Conservation (phyloP, 2,113 vertebrate genomes). For the Eulemur rufifrons region DNA sequence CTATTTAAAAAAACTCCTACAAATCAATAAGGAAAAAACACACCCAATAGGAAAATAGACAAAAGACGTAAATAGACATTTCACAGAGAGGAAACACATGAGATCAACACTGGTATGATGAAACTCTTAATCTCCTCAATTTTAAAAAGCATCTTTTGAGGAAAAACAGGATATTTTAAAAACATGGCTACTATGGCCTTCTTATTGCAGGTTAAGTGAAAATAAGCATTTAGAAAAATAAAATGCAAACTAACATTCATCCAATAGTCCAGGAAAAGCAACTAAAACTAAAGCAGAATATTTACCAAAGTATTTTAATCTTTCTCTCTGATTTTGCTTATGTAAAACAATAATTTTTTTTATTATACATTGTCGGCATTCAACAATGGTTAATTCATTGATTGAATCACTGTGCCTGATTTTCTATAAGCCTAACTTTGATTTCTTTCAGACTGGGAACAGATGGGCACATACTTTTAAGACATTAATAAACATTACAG, state of each 20-base stretch:
- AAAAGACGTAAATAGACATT: neutral
- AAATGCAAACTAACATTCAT: neutral
- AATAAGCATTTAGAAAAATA: neutral
- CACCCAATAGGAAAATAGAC: neutral
- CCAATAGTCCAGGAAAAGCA: neutral
- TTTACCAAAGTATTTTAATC: neutral
- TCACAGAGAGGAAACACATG: neutral
- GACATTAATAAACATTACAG: constrained; percentile 58
- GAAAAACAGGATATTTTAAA: constrained; percentile 25
- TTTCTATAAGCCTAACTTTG: neutral
- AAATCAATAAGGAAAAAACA: neutral
- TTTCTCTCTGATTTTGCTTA: neutral
- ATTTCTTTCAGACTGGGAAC: constrained; percentile 52
- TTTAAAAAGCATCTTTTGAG: constrained; percentile 2
- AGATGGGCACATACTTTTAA: constrained; percentile 56
- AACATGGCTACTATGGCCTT: neutral
- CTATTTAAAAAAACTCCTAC: neutral
- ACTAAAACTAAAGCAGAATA: neutral
- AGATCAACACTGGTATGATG: neutral
- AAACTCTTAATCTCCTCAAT: neutral
- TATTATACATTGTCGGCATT: neutral
- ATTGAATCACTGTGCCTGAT: neutral
- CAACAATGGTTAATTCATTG: neutral
- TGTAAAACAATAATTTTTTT: neutral
- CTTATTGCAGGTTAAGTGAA: neutral